Base-by-base conservation (phyloP, 2,888 invertebrate species). In the Syrista parreyssii region DNA sequence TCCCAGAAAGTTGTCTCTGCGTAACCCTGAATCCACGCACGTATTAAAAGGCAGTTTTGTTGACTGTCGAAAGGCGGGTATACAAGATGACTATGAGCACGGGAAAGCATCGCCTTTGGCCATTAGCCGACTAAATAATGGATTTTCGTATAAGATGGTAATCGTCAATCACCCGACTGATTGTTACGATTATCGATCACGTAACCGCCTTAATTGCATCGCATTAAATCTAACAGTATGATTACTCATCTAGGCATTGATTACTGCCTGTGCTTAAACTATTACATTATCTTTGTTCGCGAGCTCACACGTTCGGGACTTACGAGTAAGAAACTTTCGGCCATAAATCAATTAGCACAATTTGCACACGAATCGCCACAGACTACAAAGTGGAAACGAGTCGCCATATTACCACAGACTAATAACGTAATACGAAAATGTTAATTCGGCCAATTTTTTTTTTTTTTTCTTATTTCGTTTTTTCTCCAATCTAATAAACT, bases 221-320 rank as follows among this genome's bases (percentile, higher is more conserved):
- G 82, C 84, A 85, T 88, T 88, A 88, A 88, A 87, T 88, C 86
- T 86, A 85, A 86, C 82, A 83, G 82, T 82, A 84, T 80, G 85
- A 86, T 88, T 84, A 86, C 85, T 83, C 81, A 79, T 83, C 81
- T 80, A 82, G 81, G 82, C 80, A 84, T 84, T 85, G 85, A 86
- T 87, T 87, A 86, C 83, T 83, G 83, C 83, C 83, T 79, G 78
- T 80, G 80, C 82, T 77, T 75, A 74, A 79, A 78, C 83, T 85
- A 85, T 86, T 85, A 86, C 83, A 80, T 82, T 82, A 84, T 84
- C 84, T 85, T 84, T 85, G 82, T 85, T 69, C 69, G 30, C 36
- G 73, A 31, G 36, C 34, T 31, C 2, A 23, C 23, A 23, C 55
- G 15, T 55, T 9, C 23, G 9, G 55, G 23, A 9, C 55, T 55